phyloP scores from a whole-genome alignment of 92 coral and sea anemone species.

The Epizoanthus illoricatus region DNA sequence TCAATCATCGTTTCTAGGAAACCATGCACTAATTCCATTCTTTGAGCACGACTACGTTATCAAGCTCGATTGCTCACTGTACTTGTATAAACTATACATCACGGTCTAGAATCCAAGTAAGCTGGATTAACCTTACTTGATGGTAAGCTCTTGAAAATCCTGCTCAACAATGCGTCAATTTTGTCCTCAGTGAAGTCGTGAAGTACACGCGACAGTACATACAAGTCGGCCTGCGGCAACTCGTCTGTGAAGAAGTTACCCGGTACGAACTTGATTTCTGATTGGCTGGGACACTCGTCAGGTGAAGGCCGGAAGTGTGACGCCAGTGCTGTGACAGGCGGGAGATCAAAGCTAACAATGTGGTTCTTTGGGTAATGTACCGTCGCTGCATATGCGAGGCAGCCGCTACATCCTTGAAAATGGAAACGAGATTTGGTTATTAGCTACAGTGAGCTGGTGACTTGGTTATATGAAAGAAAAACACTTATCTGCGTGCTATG shows the following conservation, averaged over 20 bases:
- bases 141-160: constrained; percentile 18
- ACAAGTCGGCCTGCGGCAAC: constrained; percentile 30
- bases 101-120: too few species aligned
- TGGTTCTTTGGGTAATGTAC: constrained; percentile 4
- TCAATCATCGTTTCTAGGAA: too few species aligned
- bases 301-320: constrained; percentile 23
- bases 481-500: too few species aligned
- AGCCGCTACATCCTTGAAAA: constrained; percentile 29
- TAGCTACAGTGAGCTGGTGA: too few species aligned
- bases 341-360: constrained; percentile 25
- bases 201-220: constrained; percentile 32
- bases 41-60: too few species aligned
- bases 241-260: constrained; percentile 38
- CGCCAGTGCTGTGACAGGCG: constrained; percentile 16
- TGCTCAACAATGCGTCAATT: constrained; percentile 29
- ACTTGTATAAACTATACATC: too few species aligned
- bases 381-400: constrained; percentile 31
- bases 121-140: background rate
- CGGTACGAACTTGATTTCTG: constrained; percentile 26
- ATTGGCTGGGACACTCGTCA: constrained; percentile 38
- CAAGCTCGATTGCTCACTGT: too few species aligned
- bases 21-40: too few species aligned
- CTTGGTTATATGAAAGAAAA: too few species aligned
- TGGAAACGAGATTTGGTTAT: too few species aligned
- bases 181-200: constrained; percentile 35